Evolutionary conservation across 1,140 invertebrate genomes (phyloP), one percentile per base, ranked within the genome.

Genomic region (Aphelenchoides fujianensis): DNA sequence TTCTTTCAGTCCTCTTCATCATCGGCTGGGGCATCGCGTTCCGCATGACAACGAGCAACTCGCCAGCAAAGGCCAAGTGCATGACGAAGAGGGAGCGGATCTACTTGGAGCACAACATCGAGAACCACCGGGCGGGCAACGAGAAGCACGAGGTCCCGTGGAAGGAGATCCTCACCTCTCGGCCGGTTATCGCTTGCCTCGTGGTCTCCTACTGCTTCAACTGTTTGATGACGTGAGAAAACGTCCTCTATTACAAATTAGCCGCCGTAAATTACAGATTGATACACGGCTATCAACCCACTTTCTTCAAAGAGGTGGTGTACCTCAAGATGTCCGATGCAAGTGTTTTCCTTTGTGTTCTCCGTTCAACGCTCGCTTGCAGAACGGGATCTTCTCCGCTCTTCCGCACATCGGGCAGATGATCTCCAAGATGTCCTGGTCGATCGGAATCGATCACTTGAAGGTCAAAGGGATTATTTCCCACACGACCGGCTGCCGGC

Each of bases 261-360:
- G n/a, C n/a, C n/a, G n/a, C n/a, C n/a, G n/a, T n/a, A n/a, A n/a
- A n/a, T n/a, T n/a, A n/a, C n/a, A n/a, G n/a, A n/a, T 34, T 70
- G 7, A 9, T 70, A 71, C 30, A 32, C 27, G 9, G 31, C 7
- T 70, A 70, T 9, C 68, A 19, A 72, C 68, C 68, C 28, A 72
- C 68, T 35, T 70, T 73, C 68, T 72, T 70, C 12, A 70, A 70
- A 35, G 68, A 70, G 34, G 68, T 72, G 12, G n/a, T 72, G 48
- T 72, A 34, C 30, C 31, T 70, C 9, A 31, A 30, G 41, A 28
- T 71, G 69, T 71, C 19, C 9, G 62, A 69, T 16, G 64, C 69
- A 48, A 67, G 64, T 19, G 19, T 16, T n/a, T 66, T 16, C 27
- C 16, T 16, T 67, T 2, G 53, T 2, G 64, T 62, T 2, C 41